A percentile compares a stretch with the other conserved stretches of the same genome.
These are phyloP conservation scores for Creontiades dilutus DNA, from an alignment of 2,888 invertebrate species.

Conservation along the genomic window DNA sequence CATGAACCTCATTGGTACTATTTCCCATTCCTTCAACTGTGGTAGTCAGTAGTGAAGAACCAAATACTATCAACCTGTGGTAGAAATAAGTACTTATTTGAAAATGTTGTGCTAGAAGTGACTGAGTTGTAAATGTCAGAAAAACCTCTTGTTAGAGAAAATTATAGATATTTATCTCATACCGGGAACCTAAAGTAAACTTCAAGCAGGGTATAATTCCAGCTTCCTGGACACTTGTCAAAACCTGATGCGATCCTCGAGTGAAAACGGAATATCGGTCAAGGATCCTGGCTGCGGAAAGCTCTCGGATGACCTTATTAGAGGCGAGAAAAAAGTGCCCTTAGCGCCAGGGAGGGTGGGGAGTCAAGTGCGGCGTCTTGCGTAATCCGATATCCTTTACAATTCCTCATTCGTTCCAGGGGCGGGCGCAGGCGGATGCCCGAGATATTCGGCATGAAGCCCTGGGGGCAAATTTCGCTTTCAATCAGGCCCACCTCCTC, in stretches of 20 bases:
- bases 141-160: too few relatives aligned
- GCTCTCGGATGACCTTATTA: constrained; percentile 27
- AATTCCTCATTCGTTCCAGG: constrained; percentile 35
- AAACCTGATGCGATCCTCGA: neutral
- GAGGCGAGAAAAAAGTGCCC: constrained; percentile 42
- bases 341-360: constrained; percentile 11
- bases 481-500: neutral
- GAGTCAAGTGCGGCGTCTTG: constrained; percentile 25
- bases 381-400: constrained; percentile 35
- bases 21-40: too few relatives aligned
- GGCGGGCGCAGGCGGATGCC: constrained; percentile 6
- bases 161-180: too few relatives aligned
- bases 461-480: constrained; percentile 21
- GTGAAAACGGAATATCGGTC: neutral
- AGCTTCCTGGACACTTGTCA: neutral
- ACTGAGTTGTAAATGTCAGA: too few relatives aligned
- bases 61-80: too few relatives aligned
- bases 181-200: too few relatives aligned
- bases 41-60: too few relatives aligned
- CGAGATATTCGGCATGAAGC: neutral
- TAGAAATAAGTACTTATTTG: too few relatives aligned
- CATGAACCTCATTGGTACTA: too few relatives aligned
- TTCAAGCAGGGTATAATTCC: neutral
- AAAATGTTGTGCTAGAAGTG: too few relatives aligned
- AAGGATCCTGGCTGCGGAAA: constrained; percentile 10